phyloP scores from a whole-genome alignment of 2,888 invertebrate genomes.

The Eupithecia exiguata region DNA sequence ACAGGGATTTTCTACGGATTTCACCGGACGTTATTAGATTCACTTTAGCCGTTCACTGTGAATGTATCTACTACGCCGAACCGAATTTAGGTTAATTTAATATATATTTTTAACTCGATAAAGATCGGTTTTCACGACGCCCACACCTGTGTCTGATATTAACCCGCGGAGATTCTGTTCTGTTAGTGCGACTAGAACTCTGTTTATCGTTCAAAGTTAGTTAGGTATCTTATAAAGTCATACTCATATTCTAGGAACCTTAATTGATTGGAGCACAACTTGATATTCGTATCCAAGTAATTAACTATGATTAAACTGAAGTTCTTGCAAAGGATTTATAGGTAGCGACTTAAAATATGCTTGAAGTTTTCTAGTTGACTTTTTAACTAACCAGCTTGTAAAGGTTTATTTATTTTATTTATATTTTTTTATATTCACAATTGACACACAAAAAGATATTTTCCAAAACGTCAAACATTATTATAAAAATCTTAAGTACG shows the following conservation, averaged over 20 bases:
- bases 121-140: conserved; percentile 47
- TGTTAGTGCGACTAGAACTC: conserved; percentile 12
- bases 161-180: background rate
- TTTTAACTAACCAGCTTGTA: background rate
- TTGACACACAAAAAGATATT: too few species aligned
- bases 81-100: conserved; percentile 60
- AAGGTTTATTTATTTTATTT: too few species aligned
- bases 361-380: background rate
- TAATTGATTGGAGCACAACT: background rate
- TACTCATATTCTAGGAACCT: background rate
- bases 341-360: background rate
- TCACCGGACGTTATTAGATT: conserved; percentile 53
- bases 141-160: background rate
- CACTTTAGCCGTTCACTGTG: conserved; percentile 51
- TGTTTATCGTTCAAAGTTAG: background rate
- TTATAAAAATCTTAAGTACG: too few species aligned
- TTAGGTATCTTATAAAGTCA: background rate
- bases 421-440: too few species aligned
- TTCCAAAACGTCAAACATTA: too few species aligned
- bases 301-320: background rate
- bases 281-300: background rate
- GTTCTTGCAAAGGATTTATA: background rate
- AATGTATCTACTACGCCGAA: conserved; percentile 50
- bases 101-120: conserved; percentile 50
- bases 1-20: conserved; percentile 35